These are phyloP conservation scores for Xestia sexstrigata DNA, from an alignment of 2,888 invertebrate species.

Conservation along the genomic window DNA sequence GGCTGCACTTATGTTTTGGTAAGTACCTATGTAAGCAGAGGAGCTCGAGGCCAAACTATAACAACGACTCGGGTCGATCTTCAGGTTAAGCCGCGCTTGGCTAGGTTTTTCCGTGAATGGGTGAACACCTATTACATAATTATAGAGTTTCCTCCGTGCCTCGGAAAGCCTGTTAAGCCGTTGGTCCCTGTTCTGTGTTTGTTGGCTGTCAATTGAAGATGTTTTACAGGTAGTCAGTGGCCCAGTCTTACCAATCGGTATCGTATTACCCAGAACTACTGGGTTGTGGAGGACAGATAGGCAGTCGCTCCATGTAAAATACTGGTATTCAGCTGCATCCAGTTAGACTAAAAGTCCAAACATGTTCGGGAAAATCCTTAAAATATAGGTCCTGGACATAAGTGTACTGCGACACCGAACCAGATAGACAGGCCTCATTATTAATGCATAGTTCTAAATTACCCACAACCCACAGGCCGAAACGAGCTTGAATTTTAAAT, in stretches of 20 bases:
- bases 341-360: background rate
- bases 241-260: background rate
- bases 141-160: background rate
- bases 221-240: background rate
- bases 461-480: slow-evolving; percentile 13
- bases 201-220: background rate
- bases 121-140: background rate
- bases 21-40: too few species aligned
- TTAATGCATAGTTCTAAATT: slow-evolving; percentile 47
- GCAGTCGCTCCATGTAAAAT: background rate
- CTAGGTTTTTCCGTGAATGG: background rate
- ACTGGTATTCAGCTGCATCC: background rate
- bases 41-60: background rate
- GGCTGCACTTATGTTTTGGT: background rate
- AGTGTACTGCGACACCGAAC: slow-evolving; percentile 9
- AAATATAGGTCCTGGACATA: slow-evolving; percentile 8
- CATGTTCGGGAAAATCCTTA: background rate
- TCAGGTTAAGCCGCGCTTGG: background rate
- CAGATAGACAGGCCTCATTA: slow-evolving; percentile 35
- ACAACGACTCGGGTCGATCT: background rate
- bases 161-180: background rate
- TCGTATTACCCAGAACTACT: background rate
- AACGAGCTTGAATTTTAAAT: slow-evolving; percentile 44
- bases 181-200: too few species aligned
- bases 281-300: background rate